phyloP scores from a whole-genome alignment of 2,888 invertebrate genomes.

The Anthrax anthrax region DNA sequence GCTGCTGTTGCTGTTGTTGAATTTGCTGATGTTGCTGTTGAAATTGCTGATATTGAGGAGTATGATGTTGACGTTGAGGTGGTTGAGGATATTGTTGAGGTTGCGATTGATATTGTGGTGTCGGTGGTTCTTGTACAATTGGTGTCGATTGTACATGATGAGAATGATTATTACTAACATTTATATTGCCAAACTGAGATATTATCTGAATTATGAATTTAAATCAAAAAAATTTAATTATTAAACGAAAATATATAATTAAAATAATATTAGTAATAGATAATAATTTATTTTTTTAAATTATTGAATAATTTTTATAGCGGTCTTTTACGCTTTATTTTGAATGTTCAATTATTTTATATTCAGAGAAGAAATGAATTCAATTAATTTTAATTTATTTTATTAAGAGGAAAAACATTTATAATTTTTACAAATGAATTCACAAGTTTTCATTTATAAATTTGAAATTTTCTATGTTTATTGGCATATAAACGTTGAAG shows the following conservation, averaged over 20 bases:
- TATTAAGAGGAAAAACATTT: no score
- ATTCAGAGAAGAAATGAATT: no score
- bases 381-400: no score
- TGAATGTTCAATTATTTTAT: no score
- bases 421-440: no score
- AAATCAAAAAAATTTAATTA: background rate
- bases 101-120: constrained; percentile 22
- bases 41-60: constrained; percentile 5
- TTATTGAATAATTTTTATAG: no score
- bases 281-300: no score
- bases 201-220: constrained; percentile 19
- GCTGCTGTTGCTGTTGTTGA: constrained; percentile 17
- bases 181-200: constrained; percentile 25
- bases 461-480: no score
- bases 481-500: no score
- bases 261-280: no score
- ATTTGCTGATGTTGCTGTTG: constrained; percentile 5
- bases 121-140: constrained; percentile 30
- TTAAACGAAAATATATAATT: background rate
- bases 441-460: no score
- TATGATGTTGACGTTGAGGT: constrained; percentile 21
- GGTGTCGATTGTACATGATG: constrained; percentile 26
- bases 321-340: no score
- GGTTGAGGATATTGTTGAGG: constrained; percentile 28
- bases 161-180: constrained; percentile 23